These are phyloP conservation scores for Suricata suricatta DNA, from an alignment of 2,113 vertebrate genomes.

Conservation along the genomic window DNA sequence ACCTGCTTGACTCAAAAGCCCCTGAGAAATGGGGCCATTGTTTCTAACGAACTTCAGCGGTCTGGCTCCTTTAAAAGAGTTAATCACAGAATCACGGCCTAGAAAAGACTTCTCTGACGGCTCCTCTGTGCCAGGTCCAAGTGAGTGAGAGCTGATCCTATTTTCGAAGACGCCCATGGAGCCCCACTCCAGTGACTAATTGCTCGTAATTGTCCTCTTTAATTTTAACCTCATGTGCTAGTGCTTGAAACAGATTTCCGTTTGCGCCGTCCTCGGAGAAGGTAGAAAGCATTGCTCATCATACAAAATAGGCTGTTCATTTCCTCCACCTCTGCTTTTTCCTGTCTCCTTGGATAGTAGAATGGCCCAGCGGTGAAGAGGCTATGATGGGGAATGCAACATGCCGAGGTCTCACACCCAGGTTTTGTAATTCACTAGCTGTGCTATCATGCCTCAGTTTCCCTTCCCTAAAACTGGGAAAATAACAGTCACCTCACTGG, in stretches of 20 bases:
- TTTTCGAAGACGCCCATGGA: constrained; percentile 70
- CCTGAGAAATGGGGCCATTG: constrained; percentile 71
- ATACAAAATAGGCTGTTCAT: neutral
- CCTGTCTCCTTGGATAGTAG: neutral
- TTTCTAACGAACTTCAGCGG: constrained; percentile 31
- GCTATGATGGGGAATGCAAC: rapidly evolving
- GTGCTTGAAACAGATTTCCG: constrained; percentile 65
- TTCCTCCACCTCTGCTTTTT: constrained; percentile 3
- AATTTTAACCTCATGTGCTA: constrained; percentile 67
- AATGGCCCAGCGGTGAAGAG: neutral
- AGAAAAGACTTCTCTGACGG: constrained; percentile 45
- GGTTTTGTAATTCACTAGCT: neutral
- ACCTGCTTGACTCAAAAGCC: neutral
- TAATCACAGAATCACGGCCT: constrained; percentile 55
- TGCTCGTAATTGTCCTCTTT: constrained; percentile 66
- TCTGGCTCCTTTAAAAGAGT: constrained; percentile 63
- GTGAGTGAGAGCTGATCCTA: constrained; percentile 63
- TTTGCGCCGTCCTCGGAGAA: constrained; percentile 43
- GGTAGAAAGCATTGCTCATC: constrained; percentile 65
- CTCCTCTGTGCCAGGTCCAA: constrained; percentile 57
- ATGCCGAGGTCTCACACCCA: neutral
- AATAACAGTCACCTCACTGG: neutral
- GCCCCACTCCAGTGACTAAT: constrained; percentile 70
- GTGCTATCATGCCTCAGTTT: neutral
- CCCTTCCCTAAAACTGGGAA: neutral